Conservation (phyloP, 2,888 invertebrate genomes). For the Fragum whitleyi region DNA sequence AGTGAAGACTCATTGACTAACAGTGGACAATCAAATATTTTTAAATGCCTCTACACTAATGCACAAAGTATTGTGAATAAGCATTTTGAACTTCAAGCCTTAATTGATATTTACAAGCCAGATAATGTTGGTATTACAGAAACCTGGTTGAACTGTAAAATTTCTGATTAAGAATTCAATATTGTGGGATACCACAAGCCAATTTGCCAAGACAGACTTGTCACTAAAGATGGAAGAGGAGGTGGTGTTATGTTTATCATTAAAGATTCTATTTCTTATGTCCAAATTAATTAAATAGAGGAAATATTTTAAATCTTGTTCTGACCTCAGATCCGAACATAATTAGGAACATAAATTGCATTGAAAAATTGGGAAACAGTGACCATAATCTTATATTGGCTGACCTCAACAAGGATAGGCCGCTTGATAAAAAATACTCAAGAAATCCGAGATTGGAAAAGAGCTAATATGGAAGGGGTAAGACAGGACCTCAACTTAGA, state of each 20-base stretch:
- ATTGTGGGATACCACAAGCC: slow-evolving; percentile 5
- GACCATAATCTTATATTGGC: background rate
- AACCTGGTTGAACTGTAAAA: slow-evolving; percentile 22
- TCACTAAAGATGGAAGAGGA: slow-evolving; percentile 30
- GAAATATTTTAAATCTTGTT: slow-evolving; percentile 5
- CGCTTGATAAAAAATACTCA: no score
- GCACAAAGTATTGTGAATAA: background rate
- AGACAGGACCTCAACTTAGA: no score
- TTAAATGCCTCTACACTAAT: background rate
- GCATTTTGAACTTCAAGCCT: slow-evolving; percentile 3
- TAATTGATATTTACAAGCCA: background rate
- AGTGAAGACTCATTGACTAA: no score
- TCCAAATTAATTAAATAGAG: background rate
- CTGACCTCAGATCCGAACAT: slow-evolving; percentile 7
- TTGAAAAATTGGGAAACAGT: background rate
- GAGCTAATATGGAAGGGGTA: no score
- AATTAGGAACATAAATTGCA: background rate
- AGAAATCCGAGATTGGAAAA: no score
- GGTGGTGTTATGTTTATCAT: slow-evolving; percentile 9
- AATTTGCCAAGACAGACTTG: slow-evolving; percentile 17
- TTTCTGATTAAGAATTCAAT: slow-evolving; percentile 7
- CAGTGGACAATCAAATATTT: background rate
- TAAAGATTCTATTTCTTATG: slow-evolving; percentile 7
- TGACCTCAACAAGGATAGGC: background rate
- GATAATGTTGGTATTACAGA: slow-evolving; percentile 12